Conservation (phyloP, 1,140 invertebrate species). For the Nasonia longicornis region DNA sequence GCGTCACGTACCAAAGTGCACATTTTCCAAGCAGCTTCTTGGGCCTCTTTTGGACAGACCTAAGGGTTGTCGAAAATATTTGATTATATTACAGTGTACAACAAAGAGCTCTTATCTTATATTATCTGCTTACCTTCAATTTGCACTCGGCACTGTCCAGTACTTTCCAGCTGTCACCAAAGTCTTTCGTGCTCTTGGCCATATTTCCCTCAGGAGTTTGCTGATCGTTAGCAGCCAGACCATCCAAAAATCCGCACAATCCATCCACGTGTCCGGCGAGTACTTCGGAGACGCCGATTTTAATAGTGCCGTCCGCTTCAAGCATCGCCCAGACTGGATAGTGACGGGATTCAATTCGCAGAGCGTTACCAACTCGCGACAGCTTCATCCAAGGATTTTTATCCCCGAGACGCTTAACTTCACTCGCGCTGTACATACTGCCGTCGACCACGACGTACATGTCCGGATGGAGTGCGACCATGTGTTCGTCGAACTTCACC, state of each 20-base stretch:
- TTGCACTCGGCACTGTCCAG: constrained; percentile 70
- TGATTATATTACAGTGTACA: too few species aligned
- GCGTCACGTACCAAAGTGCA: constrained; percentile 71
- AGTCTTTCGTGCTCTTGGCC: constrained; percentile 75
- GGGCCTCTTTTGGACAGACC: constrained; percentile 71
- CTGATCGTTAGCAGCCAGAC: constrained; percentile 73
- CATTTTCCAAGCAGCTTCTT: constrained; percentile 74
- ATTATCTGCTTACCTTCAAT: constrained; percentile 55
- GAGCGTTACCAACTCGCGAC: constrained; percentile 75
- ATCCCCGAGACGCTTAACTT: constrained; percentile 76
- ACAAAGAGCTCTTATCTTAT: too few species aligned
- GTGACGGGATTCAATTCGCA: constrained; percentile 76
- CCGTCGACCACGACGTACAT: constrained; percentile 77
- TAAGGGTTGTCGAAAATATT: constrained; percentile 32
- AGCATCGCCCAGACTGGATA: constrained; percentile 82
- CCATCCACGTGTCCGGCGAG: constrained; percentile 77
- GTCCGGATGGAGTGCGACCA: constrained; percentile 74
- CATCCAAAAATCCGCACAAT: constrained; percentile 83
- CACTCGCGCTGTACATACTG: constrained; percentile 74
- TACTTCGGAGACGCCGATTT: constrained; percentile 77
- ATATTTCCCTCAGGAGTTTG: constrained; percentile 73
- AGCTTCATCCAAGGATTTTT: constrained; percentile 76
- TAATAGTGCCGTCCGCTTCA: constrained; percentile 77
- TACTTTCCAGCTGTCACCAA: constrained; percentile 79
- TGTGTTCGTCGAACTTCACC: constrained; percentile 71